These are phyloP conservation scores for Caenorhabditis tropicalis DNA, from an alignment of 1,140 invertebrate species.

Conservation along the genomic window DNA sequence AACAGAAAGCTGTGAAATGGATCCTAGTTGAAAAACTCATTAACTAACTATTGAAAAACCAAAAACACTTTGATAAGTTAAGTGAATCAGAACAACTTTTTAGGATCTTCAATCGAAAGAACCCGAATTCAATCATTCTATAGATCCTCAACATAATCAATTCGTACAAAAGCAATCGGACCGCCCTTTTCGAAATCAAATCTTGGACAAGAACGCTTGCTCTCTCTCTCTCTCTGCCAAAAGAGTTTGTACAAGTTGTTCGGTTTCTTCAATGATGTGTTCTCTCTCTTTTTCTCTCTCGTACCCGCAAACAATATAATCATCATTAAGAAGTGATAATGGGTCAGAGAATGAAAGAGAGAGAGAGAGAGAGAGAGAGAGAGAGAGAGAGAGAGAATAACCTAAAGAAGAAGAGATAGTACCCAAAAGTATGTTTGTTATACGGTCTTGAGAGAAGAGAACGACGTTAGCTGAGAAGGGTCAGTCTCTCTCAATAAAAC, in stretches of 20 bases:
- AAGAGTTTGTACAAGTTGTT: constrained; percentile 31
- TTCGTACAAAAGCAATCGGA: background rate
- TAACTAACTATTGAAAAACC: no score
- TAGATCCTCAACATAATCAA: no score
- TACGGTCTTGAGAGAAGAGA: background rate
- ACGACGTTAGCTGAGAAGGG: background rate
- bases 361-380: background rate
- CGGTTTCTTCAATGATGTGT: no score
- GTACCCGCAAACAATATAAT: constrained; percentile 35
- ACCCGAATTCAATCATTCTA: no score
- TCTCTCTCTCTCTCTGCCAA: background rate
- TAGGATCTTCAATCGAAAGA: no score
- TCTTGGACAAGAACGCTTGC: background rate
- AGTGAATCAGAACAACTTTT: no score
- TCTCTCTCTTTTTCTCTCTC: no score
- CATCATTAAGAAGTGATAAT: constrained; percentile 36
- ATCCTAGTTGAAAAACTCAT: no score
- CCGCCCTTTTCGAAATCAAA: background rate
- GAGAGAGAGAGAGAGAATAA: background rate
- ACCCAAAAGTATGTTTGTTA: constrained; percentile 24
- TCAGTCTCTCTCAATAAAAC: background rate
- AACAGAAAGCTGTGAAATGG: no score
- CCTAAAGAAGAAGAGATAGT: background rate
- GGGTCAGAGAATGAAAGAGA: background rate
- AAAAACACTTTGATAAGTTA: no score